Evolutionary conservation across 1,140 invertebrate genomes (phyloP).

Genomic region (Heliothis virescens): DNA sequence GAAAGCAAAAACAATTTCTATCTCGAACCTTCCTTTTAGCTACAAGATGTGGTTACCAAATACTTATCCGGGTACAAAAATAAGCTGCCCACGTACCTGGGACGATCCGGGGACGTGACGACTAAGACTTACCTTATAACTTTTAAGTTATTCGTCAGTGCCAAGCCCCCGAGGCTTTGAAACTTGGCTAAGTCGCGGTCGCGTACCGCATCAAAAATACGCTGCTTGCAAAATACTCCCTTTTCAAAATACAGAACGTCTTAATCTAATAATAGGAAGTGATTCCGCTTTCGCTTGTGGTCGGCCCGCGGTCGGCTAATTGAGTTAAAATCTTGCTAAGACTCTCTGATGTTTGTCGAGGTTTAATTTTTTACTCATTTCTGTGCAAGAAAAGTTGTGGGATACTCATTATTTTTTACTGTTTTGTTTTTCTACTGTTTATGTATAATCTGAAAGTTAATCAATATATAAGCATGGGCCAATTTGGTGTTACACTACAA

Average conservation of each 20-base stretch:
- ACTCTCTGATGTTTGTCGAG: conserved; percentile 28
- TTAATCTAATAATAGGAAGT: conserved; percentile 50
- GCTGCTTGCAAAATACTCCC: conserved; percentile 48
- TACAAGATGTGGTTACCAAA: conserved; percentile 1
- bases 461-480: too few species aligned
- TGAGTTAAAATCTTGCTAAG: conserved; percentile 41
- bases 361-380: conserved; percentile 30
- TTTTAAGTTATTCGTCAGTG: conserved; percentile 75
- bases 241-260: conserved; percentile 51
- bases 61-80: conserved; percentile 52
- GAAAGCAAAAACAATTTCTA: background rate
- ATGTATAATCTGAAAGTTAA: background rate
- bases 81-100: conserved; percentile 58
- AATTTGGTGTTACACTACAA: too few species aligned
- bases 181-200: conserved; percentile 64
- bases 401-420: background rate
- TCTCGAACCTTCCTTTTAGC: background rate
- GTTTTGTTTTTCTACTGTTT: background rate
- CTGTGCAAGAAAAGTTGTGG: background rate
- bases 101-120: conserved; percentile 47
- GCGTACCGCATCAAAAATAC: conserved; percentile 66
- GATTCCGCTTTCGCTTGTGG: conserved; percentile 46
- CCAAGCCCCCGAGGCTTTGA: conserved; percentile 53
- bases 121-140: conserved; percentile 57
- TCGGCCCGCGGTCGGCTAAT: conserved; percentile 37